These are phyloP conservation scores for Brachyistius frenatus DNA, from an alignment of 2,113 vertebrate species.

Conservation along the genomic window DNA sequence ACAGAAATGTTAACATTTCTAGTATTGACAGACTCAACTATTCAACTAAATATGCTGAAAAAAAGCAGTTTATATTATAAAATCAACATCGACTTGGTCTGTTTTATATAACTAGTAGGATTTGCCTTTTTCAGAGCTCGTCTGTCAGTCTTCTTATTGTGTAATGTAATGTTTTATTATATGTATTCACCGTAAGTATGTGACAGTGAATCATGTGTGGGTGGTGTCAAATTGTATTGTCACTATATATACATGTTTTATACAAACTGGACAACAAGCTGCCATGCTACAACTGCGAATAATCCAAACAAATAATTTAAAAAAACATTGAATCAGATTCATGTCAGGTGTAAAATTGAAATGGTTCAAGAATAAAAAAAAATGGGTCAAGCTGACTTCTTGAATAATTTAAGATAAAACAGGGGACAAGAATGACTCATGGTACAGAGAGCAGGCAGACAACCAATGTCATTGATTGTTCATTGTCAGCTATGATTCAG, in stretches of 20 bases:
- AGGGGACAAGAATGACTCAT: not conserved
- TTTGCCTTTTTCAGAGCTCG: too few species aligned
- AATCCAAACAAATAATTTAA: not conserved
- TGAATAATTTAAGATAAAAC: not conserved
- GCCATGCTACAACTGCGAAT: not conserved
- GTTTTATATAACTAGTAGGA: too few species aligned
- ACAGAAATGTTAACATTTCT: too few species aligned
- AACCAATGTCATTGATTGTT: not conserved
- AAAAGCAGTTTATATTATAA: too few species aligned
- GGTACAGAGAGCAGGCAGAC: not conserved
- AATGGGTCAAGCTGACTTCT: conserved; percentile 6
- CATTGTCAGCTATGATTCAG: conserved; percentile 14
- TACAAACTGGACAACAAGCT: not conserved
- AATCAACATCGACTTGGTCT: too few species aligned
- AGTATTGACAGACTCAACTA: too few species aligned
- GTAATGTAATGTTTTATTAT: not conserved
- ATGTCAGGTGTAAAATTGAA: not conserved
- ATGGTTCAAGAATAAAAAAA: not conserved
- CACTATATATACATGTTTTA: conserved; percentile 4
- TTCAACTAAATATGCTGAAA: too few species aligned
- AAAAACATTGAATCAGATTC: not conserved
- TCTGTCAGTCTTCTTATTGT: not conserved
- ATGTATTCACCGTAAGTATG: not conserved
- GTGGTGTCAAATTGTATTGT: not conserved
- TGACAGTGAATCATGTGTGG: not conserved